phyloP scores from a whole-genome alignment of 1,140 invertebrate genomes.

The Polypedilum vanderplanki region DNA sequence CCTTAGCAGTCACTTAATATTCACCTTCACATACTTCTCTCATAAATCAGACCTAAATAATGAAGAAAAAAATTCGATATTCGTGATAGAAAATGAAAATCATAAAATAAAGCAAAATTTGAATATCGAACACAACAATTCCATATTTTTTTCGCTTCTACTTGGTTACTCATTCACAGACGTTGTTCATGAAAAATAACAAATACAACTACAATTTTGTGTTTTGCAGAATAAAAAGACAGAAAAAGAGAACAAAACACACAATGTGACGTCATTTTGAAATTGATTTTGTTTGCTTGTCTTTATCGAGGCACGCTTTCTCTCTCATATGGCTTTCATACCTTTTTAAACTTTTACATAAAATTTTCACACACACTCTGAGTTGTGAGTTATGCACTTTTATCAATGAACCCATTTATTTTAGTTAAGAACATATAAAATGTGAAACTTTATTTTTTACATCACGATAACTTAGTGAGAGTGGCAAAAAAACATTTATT shows the following conservation, averaged over 20 bases:
- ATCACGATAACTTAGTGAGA: not conserved
- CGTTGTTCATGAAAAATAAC: slow-evolving; percentile 8
- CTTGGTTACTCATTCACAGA: not conserved
- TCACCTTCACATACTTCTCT: not conserved
- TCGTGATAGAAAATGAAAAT: not conserved
- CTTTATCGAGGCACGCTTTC: not conserved
- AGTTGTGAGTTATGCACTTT: not conserved
- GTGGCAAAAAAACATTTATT: not conserved
- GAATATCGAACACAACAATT: slow-evolving; percentile 17
- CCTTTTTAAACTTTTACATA: not conserved
- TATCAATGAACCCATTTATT: not conserved
- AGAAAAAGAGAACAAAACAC: not conserved
- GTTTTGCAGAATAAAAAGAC: too few species aligned
- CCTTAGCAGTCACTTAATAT: not conserved
- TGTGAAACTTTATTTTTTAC: not conserved
- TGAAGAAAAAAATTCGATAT: slow-evolving; percentile 1
- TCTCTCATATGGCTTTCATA: not conserved
- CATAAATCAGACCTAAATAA: not conserved
- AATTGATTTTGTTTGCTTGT: not conserved
- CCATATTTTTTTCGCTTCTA: not conserved
- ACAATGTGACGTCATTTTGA: not conserved
- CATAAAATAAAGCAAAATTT: not conserved
- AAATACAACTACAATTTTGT: not conserved
- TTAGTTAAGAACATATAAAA: not conserved
- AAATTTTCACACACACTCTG: too few species aligned